phyloP scores from a whole-genome alignment of 92 coral and sea anemone species.

The Muricea muricata region DNA sequence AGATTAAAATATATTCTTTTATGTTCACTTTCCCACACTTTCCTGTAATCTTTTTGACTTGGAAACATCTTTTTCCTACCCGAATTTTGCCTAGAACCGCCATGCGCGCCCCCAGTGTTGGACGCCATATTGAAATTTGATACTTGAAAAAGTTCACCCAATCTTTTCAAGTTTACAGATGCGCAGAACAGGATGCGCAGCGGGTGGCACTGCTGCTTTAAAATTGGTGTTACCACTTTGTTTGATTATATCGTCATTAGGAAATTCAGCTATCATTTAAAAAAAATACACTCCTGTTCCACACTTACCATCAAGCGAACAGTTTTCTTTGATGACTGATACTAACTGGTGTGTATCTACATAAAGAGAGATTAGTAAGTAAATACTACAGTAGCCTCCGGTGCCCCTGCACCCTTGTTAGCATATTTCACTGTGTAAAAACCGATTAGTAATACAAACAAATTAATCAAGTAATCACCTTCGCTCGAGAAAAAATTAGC shows the following conservation, averaged over 20 bases:
- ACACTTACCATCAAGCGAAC: neutral
- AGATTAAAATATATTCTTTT: neutral
- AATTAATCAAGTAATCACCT: constrained; percentile 10
- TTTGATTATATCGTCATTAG: neutral
- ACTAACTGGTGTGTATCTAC: constrained; percentile 3
- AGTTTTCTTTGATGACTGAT: neutral
- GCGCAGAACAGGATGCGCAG: constrained; percentile 17
- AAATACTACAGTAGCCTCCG: neutral
- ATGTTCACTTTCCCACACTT: neutral
- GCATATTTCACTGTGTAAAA: too few relatives aligned
- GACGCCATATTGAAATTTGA: constrained; percentile 22
- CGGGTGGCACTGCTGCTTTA: neutral
- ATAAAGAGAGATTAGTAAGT: neutral
- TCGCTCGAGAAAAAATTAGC: neutral
- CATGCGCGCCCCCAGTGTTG: neutral
- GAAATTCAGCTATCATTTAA: neutral
- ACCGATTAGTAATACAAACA: neutral
- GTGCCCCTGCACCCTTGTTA: too few relatives aligned
- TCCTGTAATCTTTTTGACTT: neutral
- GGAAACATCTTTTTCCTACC: neutral
- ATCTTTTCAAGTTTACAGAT: neutral
- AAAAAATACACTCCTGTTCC: neutral
- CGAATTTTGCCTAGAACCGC: constrained; percentile 5
- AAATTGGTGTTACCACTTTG: neutral
- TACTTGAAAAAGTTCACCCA: neutral